Percentiles rank a stretch among this genome's conserved stretches.
phyloP scores from a whole-genome alignment of 2,888 invertebrate genomes.

The Tuberolachnus salignus region DNA sequence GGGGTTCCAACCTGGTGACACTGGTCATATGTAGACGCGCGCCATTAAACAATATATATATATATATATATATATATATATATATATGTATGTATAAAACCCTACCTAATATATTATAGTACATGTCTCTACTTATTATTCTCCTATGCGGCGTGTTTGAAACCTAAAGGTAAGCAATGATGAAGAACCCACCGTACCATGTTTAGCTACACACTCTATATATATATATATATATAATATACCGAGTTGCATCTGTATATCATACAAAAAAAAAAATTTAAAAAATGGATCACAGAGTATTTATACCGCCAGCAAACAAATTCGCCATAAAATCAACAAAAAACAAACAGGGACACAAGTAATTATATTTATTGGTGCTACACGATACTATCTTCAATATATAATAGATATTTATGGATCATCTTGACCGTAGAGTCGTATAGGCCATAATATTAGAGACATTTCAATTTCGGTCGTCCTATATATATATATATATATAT shows the following conservation, averaged over 20 bases:
- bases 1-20: slow-evolving; percentile 47
- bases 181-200: slow-evolving; percentile 37
- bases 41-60: neutral
- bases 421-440: neutral
- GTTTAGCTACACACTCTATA: slow-evolving; percentile 4
- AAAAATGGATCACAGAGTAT: slow-evolving; percentile 45
- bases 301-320: slow-evolving; percentile 19
- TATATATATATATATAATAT: neutral
- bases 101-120: too few species aligned
- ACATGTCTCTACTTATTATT: slow-evolving; percentile 18
- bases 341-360: slow-evolving; percentile 44
- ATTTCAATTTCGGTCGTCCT: neutral
- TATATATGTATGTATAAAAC: too few species aligned
- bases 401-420: neutral
- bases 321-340: slow-evolving; percentile 24
- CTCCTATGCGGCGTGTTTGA: neutral
- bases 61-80: too few species aligned
- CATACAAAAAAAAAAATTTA: neutral
- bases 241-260: neutral
- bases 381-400: neutral
- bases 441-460: neutral
- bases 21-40: slow-evolving; percentile 32
- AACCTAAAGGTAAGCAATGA: slow-evolving; percentile 17
- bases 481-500: too few species aligned
- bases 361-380: slow-evolving; percentile 43